These are phyloP conservation scores for Zaprionus davidi DNA, from an alignment of 1,140 invertebrate genomes.

Conservation along the genomic window DNA sequence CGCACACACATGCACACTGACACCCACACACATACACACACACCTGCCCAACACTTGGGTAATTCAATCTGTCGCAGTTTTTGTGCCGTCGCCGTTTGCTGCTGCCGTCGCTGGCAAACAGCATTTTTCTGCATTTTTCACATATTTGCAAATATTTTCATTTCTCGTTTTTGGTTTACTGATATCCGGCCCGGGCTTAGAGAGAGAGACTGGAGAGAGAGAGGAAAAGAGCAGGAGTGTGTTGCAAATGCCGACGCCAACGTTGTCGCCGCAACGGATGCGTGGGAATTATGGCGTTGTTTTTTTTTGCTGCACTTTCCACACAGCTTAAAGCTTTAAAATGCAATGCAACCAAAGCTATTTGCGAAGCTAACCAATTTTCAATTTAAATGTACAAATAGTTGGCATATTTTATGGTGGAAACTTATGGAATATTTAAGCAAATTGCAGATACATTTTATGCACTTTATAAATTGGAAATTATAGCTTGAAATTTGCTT, in stretches of 20 bases:
- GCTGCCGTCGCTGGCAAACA: conserved; percentile 25
- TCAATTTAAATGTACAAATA: neutral
- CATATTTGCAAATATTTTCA: conserved; percentile 73
- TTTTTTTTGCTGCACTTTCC: conserved; percentile 14
- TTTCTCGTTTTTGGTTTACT: conserved; percentile 54
- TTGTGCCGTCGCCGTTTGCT: conserved; percentile 34
- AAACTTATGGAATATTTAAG: neutral
- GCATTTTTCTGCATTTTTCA: conserved; percentile 73
- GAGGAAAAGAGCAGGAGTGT: neutral
- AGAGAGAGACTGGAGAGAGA: neutral
- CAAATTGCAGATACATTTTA: neutral
- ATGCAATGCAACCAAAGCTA: neutral
- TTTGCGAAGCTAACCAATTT: conserved; percentile 1
- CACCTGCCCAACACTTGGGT: conserved; percentile 52
- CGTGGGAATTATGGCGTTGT: conserved; percentile 51
- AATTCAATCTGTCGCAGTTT: conserved; percentile 80
- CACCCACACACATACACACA: conserved; percentile 3
- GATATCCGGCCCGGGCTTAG: conserved; percentile 57
- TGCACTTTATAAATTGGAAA: neutral
- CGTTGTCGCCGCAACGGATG: conserved; percentile 46
- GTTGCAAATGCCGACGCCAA: conserved; percentile 20
- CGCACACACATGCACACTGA: neutral
- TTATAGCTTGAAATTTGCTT: neutral
- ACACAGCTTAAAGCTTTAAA: conserved; percentile 26
- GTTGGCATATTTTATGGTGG: neutral